phyloP scores from a whole-genome alignment of 1,140 invertebrate genomes.

The Diorhabda elongata region DNA sequence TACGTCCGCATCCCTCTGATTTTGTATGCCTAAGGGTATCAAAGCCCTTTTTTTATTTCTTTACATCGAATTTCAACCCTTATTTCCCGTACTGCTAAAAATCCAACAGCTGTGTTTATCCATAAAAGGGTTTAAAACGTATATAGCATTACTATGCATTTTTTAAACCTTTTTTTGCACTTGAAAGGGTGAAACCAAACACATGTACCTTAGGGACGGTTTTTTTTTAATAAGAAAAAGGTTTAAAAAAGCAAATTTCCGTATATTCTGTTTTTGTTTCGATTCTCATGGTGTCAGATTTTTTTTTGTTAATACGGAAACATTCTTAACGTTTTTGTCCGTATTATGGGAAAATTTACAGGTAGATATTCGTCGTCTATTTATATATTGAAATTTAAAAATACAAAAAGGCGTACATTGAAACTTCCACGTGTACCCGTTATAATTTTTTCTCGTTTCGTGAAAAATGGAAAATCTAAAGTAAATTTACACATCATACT shows the following conservation, averaged over 20 bases:
- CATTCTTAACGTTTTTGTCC: too few species aligned
- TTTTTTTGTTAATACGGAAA: not conserved
- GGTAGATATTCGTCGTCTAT: too few species aligned
- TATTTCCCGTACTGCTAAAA: slow-evolving; percentile 20
- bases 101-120: slow-evolving; percentile 30
- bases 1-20: slow-evolving; percentile 4
- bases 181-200: slow-evolving; percentile 22
- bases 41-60: slow-evolving; percentile 9
- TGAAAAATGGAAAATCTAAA: too few species aligned
- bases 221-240: slow-evolving; percentile 20
- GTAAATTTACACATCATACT: too few species aligned
- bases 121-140: slow-evolving; percentile 30
- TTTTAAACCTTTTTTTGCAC: slow-evolving; percentile 21
- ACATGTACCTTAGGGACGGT: slow-evolving; percentile 9
- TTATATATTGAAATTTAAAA: too few species aligned
- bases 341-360: too few species aligned
- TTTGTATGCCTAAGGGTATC: not conserved
- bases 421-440: too few species aligned
- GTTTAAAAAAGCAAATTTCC: slow-evolving; percentile 17
- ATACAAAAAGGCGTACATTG: too few species aligned
- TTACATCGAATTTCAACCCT: slow-evolving; percentile 10
- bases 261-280: slow-evolving; percentile 11
- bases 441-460: too few species aligned
- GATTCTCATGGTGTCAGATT: slow-evolving; percentile 20
- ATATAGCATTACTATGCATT: slow-evolving; percentile 28